Evolutionary conservation across 2,113 vertebrate species (phyloP).

Genomic region (Trogon melanurus): DNA sequence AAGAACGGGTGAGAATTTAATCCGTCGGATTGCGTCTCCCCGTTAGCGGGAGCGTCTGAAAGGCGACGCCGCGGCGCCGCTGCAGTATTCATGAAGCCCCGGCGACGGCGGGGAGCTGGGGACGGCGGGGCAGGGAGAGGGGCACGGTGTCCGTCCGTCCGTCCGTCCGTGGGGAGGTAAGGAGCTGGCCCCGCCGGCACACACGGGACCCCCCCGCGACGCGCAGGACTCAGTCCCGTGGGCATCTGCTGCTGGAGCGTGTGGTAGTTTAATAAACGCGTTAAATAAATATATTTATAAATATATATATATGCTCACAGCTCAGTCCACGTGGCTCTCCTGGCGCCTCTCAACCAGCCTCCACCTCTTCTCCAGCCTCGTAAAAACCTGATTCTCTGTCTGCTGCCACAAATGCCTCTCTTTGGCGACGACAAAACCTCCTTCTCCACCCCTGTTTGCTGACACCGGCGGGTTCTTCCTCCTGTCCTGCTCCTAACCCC

Average conservation of each 20-base stretch:
- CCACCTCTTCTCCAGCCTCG: not conserved
- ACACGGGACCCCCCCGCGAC: no score
- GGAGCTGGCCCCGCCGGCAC: not conserved
- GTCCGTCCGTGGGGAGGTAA: not conserved
- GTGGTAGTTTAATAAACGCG: not conserved
- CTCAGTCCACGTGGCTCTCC: not conserved
- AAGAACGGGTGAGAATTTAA: slow-evolving; percentile 26
- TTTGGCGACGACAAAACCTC: not conserved
- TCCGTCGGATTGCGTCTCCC: not conserved
- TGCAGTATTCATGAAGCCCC: slow-evolving; percentile 62
- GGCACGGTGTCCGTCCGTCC: not conserved
- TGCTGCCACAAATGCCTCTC: not conserved
- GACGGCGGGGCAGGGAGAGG: not conserved
- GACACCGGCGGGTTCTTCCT: no score
- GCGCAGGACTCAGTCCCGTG: not conserved
- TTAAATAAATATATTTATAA: no score
- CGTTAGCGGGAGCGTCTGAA: slow-evolving; percentile 23
- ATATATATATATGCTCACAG: not conserved
- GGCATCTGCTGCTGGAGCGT: not conserved
- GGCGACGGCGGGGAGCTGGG: not conserved
- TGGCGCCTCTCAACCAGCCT: not conserved
- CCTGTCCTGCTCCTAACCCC: not conserved
- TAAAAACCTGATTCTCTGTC: not conserved
- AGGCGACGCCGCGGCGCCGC: not conserved
- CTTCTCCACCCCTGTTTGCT: not conserved